Base-by-base conservation (phyloP, 2,888 invertebrate genomes). In the Drosophila tanythrix region DNA sequence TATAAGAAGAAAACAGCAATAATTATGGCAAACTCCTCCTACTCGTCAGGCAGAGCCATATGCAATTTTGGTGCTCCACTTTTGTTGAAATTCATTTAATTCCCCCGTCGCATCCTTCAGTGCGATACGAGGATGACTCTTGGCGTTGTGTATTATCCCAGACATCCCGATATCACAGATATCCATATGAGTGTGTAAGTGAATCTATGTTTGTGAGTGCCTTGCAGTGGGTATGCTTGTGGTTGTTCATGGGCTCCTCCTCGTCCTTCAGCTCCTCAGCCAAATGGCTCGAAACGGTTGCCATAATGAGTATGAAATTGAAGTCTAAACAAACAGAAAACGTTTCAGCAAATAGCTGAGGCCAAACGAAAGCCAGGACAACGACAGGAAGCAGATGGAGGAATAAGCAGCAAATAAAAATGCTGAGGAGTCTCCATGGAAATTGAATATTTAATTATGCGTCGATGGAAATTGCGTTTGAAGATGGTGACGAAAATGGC, bases 401-500 rank as follows among this genome's bases (percentile, higher is more conserved):
- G 27, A 71, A 83, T 62, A 67, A 78, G 74, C 48, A 69, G 56
- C 61, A 79, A 67, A 81, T 74, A 81, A 74, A 81, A 71, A 70
- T 69, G 36, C 71, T 36, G 56, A 68, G 50, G 53, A 60, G 83
- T 86, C 76, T 65, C 87, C 75, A 76, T 74, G 73, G 83, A 82
- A 88, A 88, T 85, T 82, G 83, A 82, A 82, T 88, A 85, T 82
- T 89, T 89, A 89, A 88, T 89, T 88, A 87, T 61, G 75, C 77
- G 74, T 59, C 79, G 70, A 79, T 85, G 74, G 64, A 82, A 89
- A 84, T 82, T 64, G 76, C 74, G 76, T 79, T 68, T 74, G 65
- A 74, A 76, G 70, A 79, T 79, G 89, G 82, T 84, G 88, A 80
- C 78, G 74, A 82, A 89, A 84, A 87, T 84, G 79, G 69, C 53